phyloP scores from a whole-genome alignment of 2,888 invertebrate genomes.

The Drosophila sordidula region DNA sequence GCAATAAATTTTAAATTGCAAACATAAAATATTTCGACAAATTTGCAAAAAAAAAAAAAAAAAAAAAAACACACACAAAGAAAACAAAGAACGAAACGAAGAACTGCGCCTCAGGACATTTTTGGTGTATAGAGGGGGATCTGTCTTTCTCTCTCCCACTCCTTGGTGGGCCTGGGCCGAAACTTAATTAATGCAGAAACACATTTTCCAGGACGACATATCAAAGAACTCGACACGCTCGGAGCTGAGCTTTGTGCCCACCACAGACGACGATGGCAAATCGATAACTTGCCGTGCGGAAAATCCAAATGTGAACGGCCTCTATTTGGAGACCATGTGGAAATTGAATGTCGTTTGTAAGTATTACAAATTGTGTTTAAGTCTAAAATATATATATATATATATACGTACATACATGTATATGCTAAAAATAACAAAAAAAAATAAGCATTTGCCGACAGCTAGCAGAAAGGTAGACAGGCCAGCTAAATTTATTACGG shows the following conservation, averaged over 20 bases:
- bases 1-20: slow-evolving; percentile 81
- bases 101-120: slow-evolving; percentile 34
- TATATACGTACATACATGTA: not conserved
- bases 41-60: slow-evolving; percentile 53
- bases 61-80: slow-evolving; percentile 19
- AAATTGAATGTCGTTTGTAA: slow-evolving; percentile 95
- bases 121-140: slow-evolving; percentile 9
- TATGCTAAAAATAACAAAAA: slow-evolving; percentile 26
- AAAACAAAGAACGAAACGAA: slow-evolving; percentile 19
- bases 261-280: slow-evolving; percentile 95
- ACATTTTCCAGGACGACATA: slow-evolving; percentile 89
- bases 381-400: slow-evolving; percentile 54
- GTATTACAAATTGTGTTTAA: slow-evolving; percentile 86
- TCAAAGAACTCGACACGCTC: slow-evolving; percentile 93
- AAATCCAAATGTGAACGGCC: slow-evolving; percentile 94
- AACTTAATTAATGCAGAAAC: slow-evolving; percentile 80
- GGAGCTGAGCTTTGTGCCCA: slow-evolving; percentile 94
- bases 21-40: slow-evolving; percentile 81
- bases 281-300: slow-evolving; percentile 95
- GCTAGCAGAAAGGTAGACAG: slow-evolving; percentile 77
- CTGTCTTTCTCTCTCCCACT: not conserved
- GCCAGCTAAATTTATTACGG: slow-evolving; percentile 72
- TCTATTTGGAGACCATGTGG: slow-evolving; percentile 93
- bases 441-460: slow-evolving; percentile 56
- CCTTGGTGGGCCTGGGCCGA: slow-evolving; percentile 23